Base-by-base conservation (phyloP, 2,797 vertebrate genomes). In the Leuciscus waleckii region DNA sequence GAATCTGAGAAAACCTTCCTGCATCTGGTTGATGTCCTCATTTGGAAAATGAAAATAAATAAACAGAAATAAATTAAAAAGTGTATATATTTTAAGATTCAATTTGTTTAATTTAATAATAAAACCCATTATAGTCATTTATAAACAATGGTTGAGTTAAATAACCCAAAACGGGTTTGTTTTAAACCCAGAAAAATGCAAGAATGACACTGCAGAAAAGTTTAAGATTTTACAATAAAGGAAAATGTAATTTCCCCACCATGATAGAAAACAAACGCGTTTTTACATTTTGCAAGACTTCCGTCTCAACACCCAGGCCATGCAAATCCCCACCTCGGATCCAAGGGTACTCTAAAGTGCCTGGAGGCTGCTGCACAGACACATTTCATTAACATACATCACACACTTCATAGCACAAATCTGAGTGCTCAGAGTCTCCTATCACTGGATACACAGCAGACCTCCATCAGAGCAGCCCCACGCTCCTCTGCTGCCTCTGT, bases 361-460 rank as follows among this genome's bases (percentile, higher is more conserved):
- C 37, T 61, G 56, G 56, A 63, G 54, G 37, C 54, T 78, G 35
- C 37, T 16, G 35, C 54, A 61, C 54, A 78, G 37, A 78, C 56
- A 41, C 37, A 63, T 61, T 61, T 78, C 37, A 78, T 81, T 81
- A 69, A 54, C 65, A 68, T 69, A 81, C 46, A 70, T 70, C 63
- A 81, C n/a, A 82, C 56, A 83, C 65, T 78, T 46, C 35, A 84
- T 5, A 83, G 80, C 29, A 49, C 71, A 74, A 69, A 78, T 69
- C 43, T 37, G 65, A 68, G 46, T 11, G 29, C 65, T 69, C 32
- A 17, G 11, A 70, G 46, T 39, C 32, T 51, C 65, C 43, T n/a
- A 73, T 43, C 51, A 82, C 67, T 61, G 4, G 14, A 82, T 70
- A 70, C 37, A 71, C 49, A 82, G 26, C 51, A 37, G 51, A 63